These are phyloP conservation scores for Helostoma temminkii DNA, from an alignment of 2,797 vertebrate genomes.

Conservation along the genomic window DNA sequence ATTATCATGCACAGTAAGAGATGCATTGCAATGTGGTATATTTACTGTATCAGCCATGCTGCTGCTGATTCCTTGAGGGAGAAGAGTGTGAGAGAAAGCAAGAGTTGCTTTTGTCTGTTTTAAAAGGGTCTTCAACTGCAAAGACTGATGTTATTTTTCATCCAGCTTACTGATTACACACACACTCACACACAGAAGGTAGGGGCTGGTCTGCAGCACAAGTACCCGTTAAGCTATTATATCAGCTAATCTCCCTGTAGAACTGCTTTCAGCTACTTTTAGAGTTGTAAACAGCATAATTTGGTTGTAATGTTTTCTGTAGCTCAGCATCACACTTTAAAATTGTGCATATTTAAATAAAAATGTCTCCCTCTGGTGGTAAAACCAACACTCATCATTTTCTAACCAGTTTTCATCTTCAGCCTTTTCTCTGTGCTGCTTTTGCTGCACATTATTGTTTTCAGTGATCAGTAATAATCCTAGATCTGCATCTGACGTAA, in stretches of 20 bases:
- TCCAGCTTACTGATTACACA: conserved; percentile 45
- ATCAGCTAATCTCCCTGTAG: too few relatives aligned
- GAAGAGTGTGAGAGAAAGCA: conserved; percentile 3
- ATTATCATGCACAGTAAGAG: conserved; percentile 18
- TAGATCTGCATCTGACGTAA: background rate
- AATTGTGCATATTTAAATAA: background rate
- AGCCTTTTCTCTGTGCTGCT: background rate
- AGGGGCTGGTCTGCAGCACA: background rate
- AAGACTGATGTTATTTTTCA: conserved; percentile 47
- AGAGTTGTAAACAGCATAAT: too few relatives aligned
- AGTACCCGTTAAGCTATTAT: too few relatives aligned
- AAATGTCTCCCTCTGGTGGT: conserved; percentile 76
- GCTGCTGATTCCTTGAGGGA: conserved; percentile 16
- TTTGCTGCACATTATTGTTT: too few relatives aligned
- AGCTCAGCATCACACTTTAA: background rate
- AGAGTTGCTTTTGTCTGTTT: conserved; percentile 45
- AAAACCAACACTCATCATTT: background rate
- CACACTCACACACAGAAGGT: background rate
- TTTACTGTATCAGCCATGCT: conserved; percentile 20
- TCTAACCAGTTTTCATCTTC: background rate
- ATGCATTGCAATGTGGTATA: background rate
- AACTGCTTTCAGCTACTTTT: too few relatives aligned
- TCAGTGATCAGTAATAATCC: too few relatives aligned
- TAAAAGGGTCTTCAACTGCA: conserved; percentile 40
- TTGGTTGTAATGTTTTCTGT: background rate